Conservation (phyloP, 2,888 invertebrate genomes). For the Acrobeloides nanus region DNA sequence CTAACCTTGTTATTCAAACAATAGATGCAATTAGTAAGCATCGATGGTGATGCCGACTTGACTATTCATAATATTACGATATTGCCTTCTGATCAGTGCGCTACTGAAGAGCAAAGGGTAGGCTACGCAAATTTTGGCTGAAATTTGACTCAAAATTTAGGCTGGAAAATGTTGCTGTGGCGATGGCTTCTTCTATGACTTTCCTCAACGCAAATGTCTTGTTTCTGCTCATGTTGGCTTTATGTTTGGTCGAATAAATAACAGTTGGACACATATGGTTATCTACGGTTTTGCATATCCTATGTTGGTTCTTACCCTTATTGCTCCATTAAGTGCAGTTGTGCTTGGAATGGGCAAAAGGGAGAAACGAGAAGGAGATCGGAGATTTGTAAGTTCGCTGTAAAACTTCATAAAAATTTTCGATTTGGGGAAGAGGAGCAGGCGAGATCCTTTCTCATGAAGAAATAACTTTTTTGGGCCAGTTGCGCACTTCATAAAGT, state of each 20-base stretch:
- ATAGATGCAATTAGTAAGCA: slow-evolving; percentile 44
- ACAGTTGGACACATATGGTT: slow-evolving; percentile 50
- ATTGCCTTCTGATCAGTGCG: slow-evolving; percentile 53
- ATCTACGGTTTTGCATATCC: slow-evolving; percentile 51
- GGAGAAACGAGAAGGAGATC: slow-evolving; percentile 49
- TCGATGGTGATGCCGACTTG: slow-evolving; percentile 49
- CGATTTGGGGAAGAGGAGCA: not conserved
- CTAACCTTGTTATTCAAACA: too few relatives aligned
- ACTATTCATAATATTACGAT: slow-evolving; percentile 51
- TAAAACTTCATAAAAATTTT: not conserved
- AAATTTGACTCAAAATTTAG: too few relatives aligned
- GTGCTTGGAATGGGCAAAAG: slow-evolving; percentile 53
- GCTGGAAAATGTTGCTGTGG: slow-evolving; percentile 52
- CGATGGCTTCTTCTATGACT: slow-evolving; percentile 50
- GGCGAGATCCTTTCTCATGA: not conserved
- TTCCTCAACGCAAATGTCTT: slow-evolving; percentile 45
- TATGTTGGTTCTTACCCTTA: slow-evolving; percentile 44
- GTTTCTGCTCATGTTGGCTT: slow-evolving; percentile 51
- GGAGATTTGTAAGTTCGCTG: slow-evolving; percentile 37
- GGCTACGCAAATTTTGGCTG: too few relatives aligned
- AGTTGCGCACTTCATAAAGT: not conserved
- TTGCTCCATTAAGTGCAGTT: slow-evolving; percentile 48
- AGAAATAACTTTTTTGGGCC: not conserved
- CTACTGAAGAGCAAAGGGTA: slow-evolving; percentile 51
- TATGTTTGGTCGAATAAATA: slow-evolving; percentile 50